These are phyloP conservation scores for Laodelphax striatellus DNA, from an alignment of 1,140 invertebrate species.

Conservation along the genomic window DNA sequence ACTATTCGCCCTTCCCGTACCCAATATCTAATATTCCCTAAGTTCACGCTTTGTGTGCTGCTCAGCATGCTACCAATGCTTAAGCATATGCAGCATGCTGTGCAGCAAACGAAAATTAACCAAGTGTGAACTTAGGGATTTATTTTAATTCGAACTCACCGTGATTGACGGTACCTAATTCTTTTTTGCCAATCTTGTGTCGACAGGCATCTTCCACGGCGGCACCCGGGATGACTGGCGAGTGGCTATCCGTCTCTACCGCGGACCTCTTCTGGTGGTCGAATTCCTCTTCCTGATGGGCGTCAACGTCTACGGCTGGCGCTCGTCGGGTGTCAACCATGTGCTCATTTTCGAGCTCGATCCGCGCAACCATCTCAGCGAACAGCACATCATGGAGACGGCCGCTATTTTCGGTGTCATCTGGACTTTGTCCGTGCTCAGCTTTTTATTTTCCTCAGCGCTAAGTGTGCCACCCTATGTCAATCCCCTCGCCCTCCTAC, in stretches of 20 bases:
- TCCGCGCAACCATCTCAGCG: slow-evolving; percentile 89
- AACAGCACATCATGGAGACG: slow-evolving; percentile 94
- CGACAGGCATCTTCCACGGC: slow-evolving; percentile 60
- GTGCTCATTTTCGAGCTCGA: slow-evolving; percentile 98
- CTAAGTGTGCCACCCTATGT: slow-evolving; percentile 85
- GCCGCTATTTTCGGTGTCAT: slow-evolving; percentile 90
- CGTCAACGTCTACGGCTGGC: slow-evolving; percentile 97
- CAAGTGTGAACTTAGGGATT: too few relatives aligned
- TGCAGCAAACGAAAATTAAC: too few relatives aligned
- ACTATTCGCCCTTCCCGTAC: too few relatives aligned
- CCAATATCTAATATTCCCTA: too few relatives aligned
- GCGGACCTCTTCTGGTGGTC: slow-evolving; percentile 85
- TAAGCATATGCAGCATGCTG: too few relatives aligned
- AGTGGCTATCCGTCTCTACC: slow-evolving; percentile 75
- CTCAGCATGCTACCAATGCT: too few relatives aligned
- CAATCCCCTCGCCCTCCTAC: slow-evolving; percentile 75
- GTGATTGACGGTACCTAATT: too few relatives aligned
- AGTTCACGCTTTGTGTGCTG: too few relatives aligned
- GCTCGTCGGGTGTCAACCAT: slow-evolving; percentile 96
- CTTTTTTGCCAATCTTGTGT: too few relatives aligned
- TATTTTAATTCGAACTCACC: too few relatives aligned
- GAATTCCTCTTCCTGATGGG: slow-evolving; percentile 93
- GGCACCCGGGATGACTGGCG: slow-evolving; percentile 59
- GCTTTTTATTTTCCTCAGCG: slow-evolving; percentile 71
- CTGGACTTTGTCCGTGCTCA: slow-evolving; percentile 77